Evolutionary conservation across 2,888 invertebrate species (phyloP), one percentile per base, ranked within the genome.

Genomic region (Anthoptus insignis): DNA sequence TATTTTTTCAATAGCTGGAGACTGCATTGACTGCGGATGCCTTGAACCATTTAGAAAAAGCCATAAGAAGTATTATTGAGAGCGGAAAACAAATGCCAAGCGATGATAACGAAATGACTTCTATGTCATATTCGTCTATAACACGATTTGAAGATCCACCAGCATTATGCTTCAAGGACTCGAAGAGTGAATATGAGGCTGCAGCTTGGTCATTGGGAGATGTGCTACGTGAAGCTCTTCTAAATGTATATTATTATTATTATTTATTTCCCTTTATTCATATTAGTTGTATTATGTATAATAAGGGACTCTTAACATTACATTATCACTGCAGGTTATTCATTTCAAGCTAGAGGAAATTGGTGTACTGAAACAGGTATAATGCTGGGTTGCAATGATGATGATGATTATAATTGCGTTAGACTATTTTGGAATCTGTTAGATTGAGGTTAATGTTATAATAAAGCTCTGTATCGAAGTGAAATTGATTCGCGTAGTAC

Each of bases 111-210:
- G 59, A 52, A 4, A 52, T 49, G 11, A 66, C 61, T 42, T 57
- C 66, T n/a, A 56, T 93, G 92, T 77, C 82, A 80, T 47, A 81
- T n/a, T n/a, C n/a, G n/a, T n/a, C n/a, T n/a, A n/a, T n/a, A n/a
- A n/a, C n/a, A n/a, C 95, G 95, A 93, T 81, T 88, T 54, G 88
- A 94, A 68, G 96, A 97, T 0, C 93, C 93, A 64, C 93, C 95
- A 45, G 87, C 97, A n/a, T 84, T 96, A 22, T 95, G 95, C 74
- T 95, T 95, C 74, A 95, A 96, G 93, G 94, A 94, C 80, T 86
- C 91, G 69, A 96, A 95, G 83, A 83, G 91, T 59, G 81, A 86
- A 1, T 90, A 89, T 59, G 77, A 81, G 58, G 76, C 76, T 2
- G 65, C 69, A 4, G 81, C 84, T 0, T 92, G 91, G 91, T 68